Conservation (phyloP, 2,797 vertebrate genomes). For the Geotrypetes seraphini region DNA sequence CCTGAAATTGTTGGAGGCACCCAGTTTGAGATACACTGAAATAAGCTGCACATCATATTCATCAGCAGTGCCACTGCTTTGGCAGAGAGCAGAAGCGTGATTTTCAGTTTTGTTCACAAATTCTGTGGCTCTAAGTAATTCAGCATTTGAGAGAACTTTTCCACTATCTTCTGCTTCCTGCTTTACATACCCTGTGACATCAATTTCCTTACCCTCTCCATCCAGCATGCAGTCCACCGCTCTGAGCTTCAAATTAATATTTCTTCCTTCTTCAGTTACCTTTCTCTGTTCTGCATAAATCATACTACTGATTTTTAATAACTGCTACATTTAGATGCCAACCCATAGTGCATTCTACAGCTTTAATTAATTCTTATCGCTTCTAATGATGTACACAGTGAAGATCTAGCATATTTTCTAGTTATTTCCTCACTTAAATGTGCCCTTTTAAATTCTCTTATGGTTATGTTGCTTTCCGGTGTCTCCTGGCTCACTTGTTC, state of each 20-base stretch:
- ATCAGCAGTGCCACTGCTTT: slow-evolving; percentile 1
- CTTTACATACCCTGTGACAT: slow-evolving; percentile 9
- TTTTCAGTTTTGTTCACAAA: slow-evolving; percentile 41
- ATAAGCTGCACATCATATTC: slow-evolving; percentile 13
- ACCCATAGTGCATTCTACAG: slow-evolving; percentile 9
- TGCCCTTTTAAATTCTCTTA: slow-evolving; percentile 8
- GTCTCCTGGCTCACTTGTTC: slow-evolving; percentile 6
- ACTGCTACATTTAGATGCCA: slow-evolving; percentile 7
- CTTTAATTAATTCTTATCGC: slow-evolving; percentile 1
- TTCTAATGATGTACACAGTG: slow-evolving; percentile 8
- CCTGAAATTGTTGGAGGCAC: no score
- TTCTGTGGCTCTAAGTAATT: slow-evolving; percentile 16
- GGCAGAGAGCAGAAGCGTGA: slow-evolving; percentile 16
- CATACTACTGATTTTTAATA: slow-evolving; percentile 4
- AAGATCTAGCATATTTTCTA: background rate
- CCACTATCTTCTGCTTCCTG: slow-evolving; percentile 8
- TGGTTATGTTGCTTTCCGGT: no score
- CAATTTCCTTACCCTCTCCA: background rate
- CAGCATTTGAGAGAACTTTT: slow-evolving; percentile 11
- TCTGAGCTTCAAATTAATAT: slow-evolving; percentile 1
- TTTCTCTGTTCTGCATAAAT: slow-evolving; percentile 2
- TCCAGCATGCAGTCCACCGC: slow-evolving; percentile 2
- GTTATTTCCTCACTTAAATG: slow-evolving; percentile 4
- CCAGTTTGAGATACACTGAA: no score
- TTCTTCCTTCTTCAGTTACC: slow-evolving; percentile 9